Percentiles rank a stretch among this genome's conserved stretches.
Conservation (phyloP, 2,797 vertebrate genomes). For the Trematomus bernacchii region DNA sequence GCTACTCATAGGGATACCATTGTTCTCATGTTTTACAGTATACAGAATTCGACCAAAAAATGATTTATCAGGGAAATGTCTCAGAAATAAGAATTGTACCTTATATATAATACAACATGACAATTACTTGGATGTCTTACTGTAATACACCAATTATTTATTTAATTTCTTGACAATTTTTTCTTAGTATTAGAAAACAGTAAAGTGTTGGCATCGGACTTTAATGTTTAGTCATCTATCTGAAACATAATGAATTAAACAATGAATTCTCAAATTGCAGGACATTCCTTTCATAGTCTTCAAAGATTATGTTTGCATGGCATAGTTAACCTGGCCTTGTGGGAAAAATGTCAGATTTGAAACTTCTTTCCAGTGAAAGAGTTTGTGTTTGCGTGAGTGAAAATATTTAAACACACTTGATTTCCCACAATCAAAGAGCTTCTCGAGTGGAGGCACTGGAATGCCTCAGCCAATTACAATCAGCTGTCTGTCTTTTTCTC, state of each 20-base stretch:
- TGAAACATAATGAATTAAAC: slow-evolving; percentile 3
- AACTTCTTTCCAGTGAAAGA: slow-evolving; percentile 1
- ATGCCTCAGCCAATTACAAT: slow-evolving; percentile 61
- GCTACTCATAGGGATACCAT: not conserved
- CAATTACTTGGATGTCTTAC: not conserved
- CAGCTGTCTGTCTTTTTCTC: slow-evolving; percentile 37
- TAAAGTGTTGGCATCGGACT: not conserved
- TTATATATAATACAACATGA: not conserved
- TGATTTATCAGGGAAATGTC: not conserved
- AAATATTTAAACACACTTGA: slow-evolving; percentile 60
- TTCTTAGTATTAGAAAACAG: slow-evolving; percentile 1
- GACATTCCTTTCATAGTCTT: not conserved
- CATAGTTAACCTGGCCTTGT: slow-evolving; percentile 3
- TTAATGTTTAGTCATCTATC: not conserved
- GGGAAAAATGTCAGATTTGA: slow-evolving; percentile 26
- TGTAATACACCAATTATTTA: not conserved
- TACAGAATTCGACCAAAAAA: not conserved
- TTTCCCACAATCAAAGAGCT: slow-evolving; percentile 64
- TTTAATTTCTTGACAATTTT: not conserved
- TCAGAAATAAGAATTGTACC: not conserved
- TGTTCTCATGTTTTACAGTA: not conserved
- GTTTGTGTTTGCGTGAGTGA: slow-evolving; percentile 23
- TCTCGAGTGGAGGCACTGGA: slow-evolving; percentile 37
- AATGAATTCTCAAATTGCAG: not conserved
- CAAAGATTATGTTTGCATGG: not conserved